Percentiles rank a stretch among this genome's conserved stretches.
phyloP scores from a whole-genome alignment of 2,888 invertebrate genomes.

The Ophion slaviceki region DNA sequence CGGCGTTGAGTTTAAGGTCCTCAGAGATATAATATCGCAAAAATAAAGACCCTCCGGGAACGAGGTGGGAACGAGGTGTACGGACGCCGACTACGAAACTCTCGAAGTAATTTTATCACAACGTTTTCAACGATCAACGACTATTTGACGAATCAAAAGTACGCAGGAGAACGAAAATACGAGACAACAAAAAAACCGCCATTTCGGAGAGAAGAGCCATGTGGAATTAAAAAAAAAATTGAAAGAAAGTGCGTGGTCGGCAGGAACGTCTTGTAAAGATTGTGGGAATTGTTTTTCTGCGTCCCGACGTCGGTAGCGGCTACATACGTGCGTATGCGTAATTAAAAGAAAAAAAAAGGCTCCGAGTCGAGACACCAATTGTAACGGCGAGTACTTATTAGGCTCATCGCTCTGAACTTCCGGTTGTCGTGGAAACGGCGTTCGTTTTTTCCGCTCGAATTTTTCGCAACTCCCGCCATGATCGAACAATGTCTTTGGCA shows the following conservation, averaged over 20 bases:
- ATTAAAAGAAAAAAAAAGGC: conserved; percentile 45
- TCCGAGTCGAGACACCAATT: conserved; percentile 77
- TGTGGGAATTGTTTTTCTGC: conserved; percentile 83
- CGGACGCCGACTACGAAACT: conserved; percentile 69
- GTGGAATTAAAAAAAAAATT: conserved; percentile 19
- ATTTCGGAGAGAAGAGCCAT: background rate
- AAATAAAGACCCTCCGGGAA: conserved; percentile 75
- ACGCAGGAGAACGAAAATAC: conserved; percentile 40
- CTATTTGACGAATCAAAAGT: conserved; percentile 19
- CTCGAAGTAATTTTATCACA: conserved; percentile 51
- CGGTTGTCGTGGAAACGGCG: conserved; percentile 35
- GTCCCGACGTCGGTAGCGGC: conserved; percentile 72
- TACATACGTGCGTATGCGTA: conserved; percentile 15
- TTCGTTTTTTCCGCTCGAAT: conserved; percentile 16
- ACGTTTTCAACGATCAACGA: conserved; percentile 30
- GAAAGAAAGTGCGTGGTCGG: conserved; percentile 65
- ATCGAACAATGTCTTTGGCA: background rate
- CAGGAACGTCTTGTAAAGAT: conserved; percentile 79
- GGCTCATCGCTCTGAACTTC: conserved; percentile 72
- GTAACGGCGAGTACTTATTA: conserved; percentile 79
- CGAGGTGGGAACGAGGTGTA: conserved; percentile 67
- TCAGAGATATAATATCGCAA: conserved; percentile 65
- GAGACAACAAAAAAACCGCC: conserved; percentile 22
- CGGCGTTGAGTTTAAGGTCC: conserved; percentile 77
- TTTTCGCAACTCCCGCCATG: background rate